phyloP scores from a whole-genome alignment of 2,797 vertebrate genomes.

The Remorina albescens region DNA sequence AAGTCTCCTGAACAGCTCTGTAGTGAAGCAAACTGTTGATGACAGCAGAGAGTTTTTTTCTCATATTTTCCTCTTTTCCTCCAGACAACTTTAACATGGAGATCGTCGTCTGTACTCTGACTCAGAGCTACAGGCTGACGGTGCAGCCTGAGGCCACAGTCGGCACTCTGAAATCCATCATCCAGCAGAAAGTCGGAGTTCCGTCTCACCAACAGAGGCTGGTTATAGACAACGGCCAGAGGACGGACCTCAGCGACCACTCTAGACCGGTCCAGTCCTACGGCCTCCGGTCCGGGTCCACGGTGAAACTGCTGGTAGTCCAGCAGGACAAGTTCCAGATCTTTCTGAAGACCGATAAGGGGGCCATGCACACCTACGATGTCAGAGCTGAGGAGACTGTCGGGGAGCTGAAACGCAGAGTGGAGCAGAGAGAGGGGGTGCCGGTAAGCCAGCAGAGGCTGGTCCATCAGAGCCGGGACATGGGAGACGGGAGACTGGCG shows the following conservation, averaged over 20 bases:
- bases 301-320: constrained; percentile 66
- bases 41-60: too few relatives aligned
- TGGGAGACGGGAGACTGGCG: constrained; percentile 42
- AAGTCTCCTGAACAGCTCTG: background rate
- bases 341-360: constrained; percentile 73
- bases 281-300: constrained; percentile 56
- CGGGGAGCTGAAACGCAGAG: constrained; percentile 57
- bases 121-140: background rate
- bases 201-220: constrained; percentile 36
- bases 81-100: constrained; percentile 66
- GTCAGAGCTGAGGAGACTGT: constrained; percentile 65
- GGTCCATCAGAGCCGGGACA: constrained; percentile 53
- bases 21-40: background rate
- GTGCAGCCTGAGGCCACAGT: constrained; percentile 59
- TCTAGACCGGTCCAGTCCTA: constrained; percentile 36
- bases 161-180: constrained; percentile 53
- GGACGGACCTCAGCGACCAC: constrained; percentile 55
- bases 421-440: constrained; percentile 57
- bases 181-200: background rate
- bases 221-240: constrained; percentile 52
- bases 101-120: constrained; percentile 57
- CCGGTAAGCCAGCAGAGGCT: constrained; percentile 78
- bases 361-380: constrained; percentile 57
- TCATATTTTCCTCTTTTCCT: too few relatives aligned
- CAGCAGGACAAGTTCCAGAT: constrained; percentile 66